A percentile compares a stretch with the other conserved stretches of the same genome.
phyloP scores from a whole-genome alignment of 1,140 invertebrate genomes.

The Cotesia chilonis region DNA sequence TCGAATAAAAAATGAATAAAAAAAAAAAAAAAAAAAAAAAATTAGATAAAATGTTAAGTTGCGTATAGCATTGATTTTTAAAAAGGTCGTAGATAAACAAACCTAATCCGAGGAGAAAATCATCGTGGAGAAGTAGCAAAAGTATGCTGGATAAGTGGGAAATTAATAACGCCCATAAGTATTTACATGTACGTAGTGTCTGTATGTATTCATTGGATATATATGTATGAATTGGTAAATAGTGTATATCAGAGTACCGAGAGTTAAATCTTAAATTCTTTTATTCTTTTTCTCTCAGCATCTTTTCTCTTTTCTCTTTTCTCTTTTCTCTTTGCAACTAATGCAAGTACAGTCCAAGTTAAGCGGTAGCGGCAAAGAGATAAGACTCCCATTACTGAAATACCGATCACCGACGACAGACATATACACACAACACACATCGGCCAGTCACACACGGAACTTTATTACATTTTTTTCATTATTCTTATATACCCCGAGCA shows the following conservation, averaged over 20 bases:
- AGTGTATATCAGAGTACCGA: too few relatives aligned
- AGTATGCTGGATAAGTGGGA: constrained; percentile 22
- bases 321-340: background rate
- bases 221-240: background rate
- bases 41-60: constrained; percentile 4
- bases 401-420: constrained; percentile 41
- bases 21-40: background rate
- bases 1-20: background rate
- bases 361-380: constrained; percentile 45
- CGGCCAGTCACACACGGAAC: constrained; percentile 12
- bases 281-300: background rate
- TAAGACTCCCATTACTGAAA: constrained; percentile 51
- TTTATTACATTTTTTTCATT: constrained; percentile 6
- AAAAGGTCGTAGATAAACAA: constrained; percentile 29
- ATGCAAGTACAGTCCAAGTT: constrained; percentile 27
- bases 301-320: background rate
- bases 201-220: background rate
- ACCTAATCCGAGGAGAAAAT: constrained; percentile 27
- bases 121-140: constrained; percentile 14
- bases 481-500: background rate
- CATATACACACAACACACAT: too few relatives aligned
- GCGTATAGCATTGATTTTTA: background rate
- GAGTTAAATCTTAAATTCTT: constrained; percentile 8
- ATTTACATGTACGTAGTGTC: background rate
- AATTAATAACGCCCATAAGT: constrained; percentile 19